Percentiles rank a stretch among this genome's conserved stretches.
phyloP scores from a whole-genome alignment of 2,113 vertebrate species.

The Tupaia tana region DNA sequence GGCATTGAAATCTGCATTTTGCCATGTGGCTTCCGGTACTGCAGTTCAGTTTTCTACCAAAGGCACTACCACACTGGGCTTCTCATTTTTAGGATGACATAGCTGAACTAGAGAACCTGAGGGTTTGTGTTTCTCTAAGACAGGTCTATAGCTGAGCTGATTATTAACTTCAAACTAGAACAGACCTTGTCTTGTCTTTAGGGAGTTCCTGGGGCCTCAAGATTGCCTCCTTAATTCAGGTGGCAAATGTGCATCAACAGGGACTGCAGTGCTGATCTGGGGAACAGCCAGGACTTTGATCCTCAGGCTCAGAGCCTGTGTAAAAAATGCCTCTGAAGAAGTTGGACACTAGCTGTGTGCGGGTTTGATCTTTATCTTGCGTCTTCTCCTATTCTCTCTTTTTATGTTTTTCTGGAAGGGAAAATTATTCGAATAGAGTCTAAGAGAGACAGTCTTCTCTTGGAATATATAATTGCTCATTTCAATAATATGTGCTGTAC shows the following conservation, averaged over 20 bases:
- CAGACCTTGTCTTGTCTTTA: not conserved
- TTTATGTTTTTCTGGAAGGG: conserved; percentile 70
- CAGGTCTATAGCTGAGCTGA: not conserved
- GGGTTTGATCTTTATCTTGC: conserved; percentile 64
- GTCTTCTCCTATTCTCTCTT: conserved; percentile 59
- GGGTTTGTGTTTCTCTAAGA: conserved; percentile 12
- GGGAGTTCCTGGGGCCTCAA: not conserved
- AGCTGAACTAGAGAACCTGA: not conserved
- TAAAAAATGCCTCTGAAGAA: conserved; percentile 66
- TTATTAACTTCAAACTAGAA: not conserved
- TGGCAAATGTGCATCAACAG: not conserved
- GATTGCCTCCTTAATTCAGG: not conserved
- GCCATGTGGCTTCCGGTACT: too few relatives aligned
- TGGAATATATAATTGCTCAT: conserved; percentile 59
- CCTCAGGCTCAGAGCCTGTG: conserved; percentile 45
- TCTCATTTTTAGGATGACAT: not conserved
- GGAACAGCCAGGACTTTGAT: conserved; percentile 66
- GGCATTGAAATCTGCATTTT: too few relatives aligned
- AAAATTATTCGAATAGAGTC: conserved; percentile 68
- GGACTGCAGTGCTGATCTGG: not conserved
- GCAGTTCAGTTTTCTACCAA: too few relatives aligned
- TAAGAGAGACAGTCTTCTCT: conserved; percentile 56
- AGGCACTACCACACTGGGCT: too few relatives aligned
- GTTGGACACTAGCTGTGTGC: conserved; percentile 18
- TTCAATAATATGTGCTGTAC: conserved; percentile 51